A percentile compares a stretch with the other conserved stretches of the same genome.
Conservation (phyloP, 2,888 invertebrate genomes). For the Timema cristinae region DNA sequence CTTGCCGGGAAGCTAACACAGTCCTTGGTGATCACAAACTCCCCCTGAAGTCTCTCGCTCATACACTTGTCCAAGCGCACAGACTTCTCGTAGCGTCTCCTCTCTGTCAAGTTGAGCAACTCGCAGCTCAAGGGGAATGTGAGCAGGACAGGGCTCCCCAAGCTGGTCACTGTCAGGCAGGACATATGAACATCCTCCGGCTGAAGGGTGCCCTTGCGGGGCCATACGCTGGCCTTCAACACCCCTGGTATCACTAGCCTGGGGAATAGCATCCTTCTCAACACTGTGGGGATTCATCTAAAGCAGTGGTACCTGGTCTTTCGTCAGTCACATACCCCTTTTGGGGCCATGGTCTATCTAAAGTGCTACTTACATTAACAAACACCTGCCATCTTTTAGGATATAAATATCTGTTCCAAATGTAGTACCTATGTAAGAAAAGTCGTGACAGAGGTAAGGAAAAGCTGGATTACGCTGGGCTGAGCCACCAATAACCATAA, state of each 20-base stretch:
- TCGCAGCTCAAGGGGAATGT: slow-evolving; percentile 8
- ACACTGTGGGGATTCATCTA: too few relatives aligned
- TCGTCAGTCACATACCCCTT: too few relatives aligned
- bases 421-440: too few relatives aligned
- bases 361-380: too few relatives aligned
- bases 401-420: too few relatives aligned
- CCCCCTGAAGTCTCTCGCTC: not conserved
- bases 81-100: not conserved
- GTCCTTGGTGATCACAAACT: slow-evolving; percentile 9
- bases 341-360: too few relatives aligned
- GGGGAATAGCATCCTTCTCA: too few relatives aligned
- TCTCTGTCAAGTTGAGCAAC: not conserved
- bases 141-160: not conserved
- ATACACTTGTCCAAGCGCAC: not conserved
- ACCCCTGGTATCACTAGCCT: not conserved
- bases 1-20: not conserved
- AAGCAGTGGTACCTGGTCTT: too few relatives aligned
- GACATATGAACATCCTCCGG: not conserved
- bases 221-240: not conserved
- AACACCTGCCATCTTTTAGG: too few relatives aligned
- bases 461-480: too few relatives aligned
- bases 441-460: too few relatives aligned
- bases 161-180: not conserved
- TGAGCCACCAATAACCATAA: too few relatives aligned
- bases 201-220: not conserved